Conservation (phyloP, 1,140 invertebrate genomes). For the Phortica variegata region DNA sequence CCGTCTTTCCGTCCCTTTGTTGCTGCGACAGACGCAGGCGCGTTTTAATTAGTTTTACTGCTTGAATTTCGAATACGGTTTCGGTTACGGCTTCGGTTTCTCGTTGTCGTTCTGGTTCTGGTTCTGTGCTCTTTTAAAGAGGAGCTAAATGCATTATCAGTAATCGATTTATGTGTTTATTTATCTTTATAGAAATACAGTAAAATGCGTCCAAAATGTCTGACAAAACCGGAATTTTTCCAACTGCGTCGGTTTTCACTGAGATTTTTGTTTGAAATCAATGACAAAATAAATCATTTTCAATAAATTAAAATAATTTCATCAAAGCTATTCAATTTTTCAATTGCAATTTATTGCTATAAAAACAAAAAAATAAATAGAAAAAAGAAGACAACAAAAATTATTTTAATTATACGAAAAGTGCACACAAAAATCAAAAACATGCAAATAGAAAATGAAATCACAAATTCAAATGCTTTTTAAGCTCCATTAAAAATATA, state of each 20-base stretch:
- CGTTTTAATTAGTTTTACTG: constrained; percentile 50
- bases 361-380: background rate
- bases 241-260: constrained; percentile 4
- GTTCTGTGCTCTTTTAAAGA: no score
- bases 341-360: no score
- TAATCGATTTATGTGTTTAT: constrained; percentile 52
- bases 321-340: constrained; percentile 6
- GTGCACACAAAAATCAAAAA: constrained; percentile 15
- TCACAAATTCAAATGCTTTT: constrained; percentile 39
- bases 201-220: no score
- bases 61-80: constrained; percentile 25
- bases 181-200: no score
- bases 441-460: background rate
- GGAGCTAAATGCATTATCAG: no score
- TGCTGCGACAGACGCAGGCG: constrained; percentile 28
- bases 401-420: constrained; percentile 13
- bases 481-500: constrained; percentile 44
- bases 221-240: background rate
- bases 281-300: background rate
- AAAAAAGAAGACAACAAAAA: background rate
- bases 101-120: no score
- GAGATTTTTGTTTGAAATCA: constrained; percentile 7
- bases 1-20: constrained; percentile 14
- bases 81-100: no score
- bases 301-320: constrained; percentile 23